Base-by-base conservation (phyloP, 2,888 invertebrate species). In the Byasa hedistus region DNA sequence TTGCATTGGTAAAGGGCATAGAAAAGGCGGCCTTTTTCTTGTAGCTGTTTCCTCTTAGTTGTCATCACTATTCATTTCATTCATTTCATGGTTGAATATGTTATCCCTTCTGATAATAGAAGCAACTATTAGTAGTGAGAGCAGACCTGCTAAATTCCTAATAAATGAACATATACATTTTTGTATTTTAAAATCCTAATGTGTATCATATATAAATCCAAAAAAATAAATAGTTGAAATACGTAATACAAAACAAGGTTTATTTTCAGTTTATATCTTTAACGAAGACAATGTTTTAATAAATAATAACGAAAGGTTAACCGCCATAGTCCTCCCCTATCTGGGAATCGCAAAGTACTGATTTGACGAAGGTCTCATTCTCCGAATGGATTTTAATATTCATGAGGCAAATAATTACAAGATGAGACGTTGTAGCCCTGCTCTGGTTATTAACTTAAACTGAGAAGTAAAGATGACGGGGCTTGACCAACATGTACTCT, bases 371-470 rank as follows among this genome's bases (percentile, higher is more conserved):
- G 71, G 76, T 76, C 80, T 80, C 79, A 76, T 83, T 84, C 83
- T 73, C 71, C 72, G 76, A 79, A 79, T 74, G 73, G 71, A 77
- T 72, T 82, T 84, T 78, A 83, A 85, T 84, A 84, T 84, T 83
- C 82, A 85, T 84, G 80, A 82, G 79, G 77, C 75, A 80, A 80
- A 80, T 79, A 80, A 79, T 80, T 80, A 79, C 74, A 59, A 67
- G 70, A 70, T 71, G 73, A 73, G 70, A 57, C 64, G 60, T 27
- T 32, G 54, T 23, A 19, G 36, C 27, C 5, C 23, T 22, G 32
- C 56, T 39, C 51, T 51, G 51, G 56, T 24, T 23, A 54, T 32
- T 39, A 58, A 61, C 60, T 60, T 61, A 65, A 64, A 64, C 64
- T 62, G 67, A 61, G 61, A 66, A 70, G 48, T 48, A 48, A 1